Conservation (phyloP, 2,113 vertebrate species). For the Daubentonia madagascariensis region DNA sequence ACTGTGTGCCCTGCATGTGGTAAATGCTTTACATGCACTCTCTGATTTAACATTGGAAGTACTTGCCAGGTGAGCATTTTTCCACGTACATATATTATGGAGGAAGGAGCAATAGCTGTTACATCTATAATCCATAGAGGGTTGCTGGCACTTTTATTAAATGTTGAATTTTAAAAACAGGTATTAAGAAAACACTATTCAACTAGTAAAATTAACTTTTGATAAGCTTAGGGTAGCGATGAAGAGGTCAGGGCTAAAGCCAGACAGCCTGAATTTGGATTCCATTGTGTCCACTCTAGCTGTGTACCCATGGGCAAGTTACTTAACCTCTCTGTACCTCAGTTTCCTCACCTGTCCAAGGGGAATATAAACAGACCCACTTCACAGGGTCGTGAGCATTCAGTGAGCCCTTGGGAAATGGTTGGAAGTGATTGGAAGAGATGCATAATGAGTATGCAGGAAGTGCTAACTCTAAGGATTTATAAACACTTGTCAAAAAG, state of each 20-base stretch:
- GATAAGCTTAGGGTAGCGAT: not conserved
- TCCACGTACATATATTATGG: fast-evolving
- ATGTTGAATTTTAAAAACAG: not conserved
- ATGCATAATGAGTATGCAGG: fast-evolving
- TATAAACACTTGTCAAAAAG: fast-evolving
- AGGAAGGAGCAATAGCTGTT: not conserved
- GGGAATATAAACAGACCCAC: not conserved
- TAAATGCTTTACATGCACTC: not conserved
- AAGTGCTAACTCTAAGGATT: no score
- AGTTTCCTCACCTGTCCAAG: not conserved
- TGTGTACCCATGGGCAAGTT: not conserved
- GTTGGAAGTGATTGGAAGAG: not conserved
- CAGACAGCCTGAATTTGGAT: not conserved
- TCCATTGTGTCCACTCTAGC: not conserved
- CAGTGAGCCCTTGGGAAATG: not conserved
- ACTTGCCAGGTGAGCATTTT: not conserved
- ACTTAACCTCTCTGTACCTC: not conserved
- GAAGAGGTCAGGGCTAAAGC: not conserved
- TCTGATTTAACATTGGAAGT: not conserved
- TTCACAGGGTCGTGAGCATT: not conserved
- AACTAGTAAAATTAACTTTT: not conserved
- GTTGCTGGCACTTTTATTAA: not conserved
- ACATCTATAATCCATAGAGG: not conserved
- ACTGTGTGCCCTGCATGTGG: not conserved
- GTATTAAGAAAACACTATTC: not conserved